phyloP scores from a whole-genome alignment of 2,113 vertebrate species.

The Piprites chloris region DNA sequence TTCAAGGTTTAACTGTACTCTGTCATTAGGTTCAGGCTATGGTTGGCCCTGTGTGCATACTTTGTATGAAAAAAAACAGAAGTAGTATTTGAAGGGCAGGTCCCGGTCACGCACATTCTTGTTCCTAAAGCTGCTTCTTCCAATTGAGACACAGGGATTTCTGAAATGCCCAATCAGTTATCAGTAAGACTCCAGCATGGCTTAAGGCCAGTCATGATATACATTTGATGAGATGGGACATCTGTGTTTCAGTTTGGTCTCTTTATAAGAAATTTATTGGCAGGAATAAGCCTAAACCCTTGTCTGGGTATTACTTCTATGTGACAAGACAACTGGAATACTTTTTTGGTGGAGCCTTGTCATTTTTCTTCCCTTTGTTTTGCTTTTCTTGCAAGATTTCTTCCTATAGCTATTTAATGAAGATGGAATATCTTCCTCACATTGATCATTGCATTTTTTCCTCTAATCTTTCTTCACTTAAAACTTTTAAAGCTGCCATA shows the following conservation, averaged over 20 bases:
- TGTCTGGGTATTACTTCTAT: background rate
- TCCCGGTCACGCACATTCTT: background rate
- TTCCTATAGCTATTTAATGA: background rate
- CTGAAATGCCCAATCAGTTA: constrained; percentile 33
- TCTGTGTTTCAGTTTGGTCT: constrained; percentile 42
- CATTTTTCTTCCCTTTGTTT: background rate
- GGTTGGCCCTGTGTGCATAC: background rate
- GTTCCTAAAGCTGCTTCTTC: constrained; percentile 8
- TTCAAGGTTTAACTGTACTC: background rate
- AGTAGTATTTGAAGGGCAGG: background rate
- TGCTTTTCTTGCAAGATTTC: background rate
- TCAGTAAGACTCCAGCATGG: background rate
- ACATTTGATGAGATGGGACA: constrained; percentile 53
- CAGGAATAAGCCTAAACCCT: background rate
- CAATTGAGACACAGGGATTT: background rate
- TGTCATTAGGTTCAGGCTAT: background rate
- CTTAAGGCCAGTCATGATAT: constrained; percentile 15
- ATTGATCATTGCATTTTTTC: background rate
- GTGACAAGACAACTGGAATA: constrained; percentile 10
- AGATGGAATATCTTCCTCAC: background rate
- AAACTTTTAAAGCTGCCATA: background rate
- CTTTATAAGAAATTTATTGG: constrained; percentile 32
- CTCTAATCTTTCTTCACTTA: background rate
- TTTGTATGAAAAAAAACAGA: background rate
- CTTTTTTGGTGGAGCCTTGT: background rate